These are phyloP conservation scores for Rambutsinella grinnellia DNA, from an alignment of 2,888 invertebrate species.

Conservation along the genomic window DNA sequence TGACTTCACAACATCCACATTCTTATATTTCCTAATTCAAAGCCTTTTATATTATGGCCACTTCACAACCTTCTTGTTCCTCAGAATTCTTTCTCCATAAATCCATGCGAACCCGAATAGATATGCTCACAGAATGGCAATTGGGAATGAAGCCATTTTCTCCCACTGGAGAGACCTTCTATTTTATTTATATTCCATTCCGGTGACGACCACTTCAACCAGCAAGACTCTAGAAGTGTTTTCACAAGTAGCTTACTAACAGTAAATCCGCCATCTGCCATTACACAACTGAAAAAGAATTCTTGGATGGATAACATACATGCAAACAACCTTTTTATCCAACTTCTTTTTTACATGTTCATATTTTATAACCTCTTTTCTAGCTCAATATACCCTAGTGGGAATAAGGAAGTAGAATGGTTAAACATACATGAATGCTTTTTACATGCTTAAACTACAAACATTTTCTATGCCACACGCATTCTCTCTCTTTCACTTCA, in stretches of 20 bases:
- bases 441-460: constrained; percentile 15
- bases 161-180: constrained; percentile 34
- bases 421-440: constrained; percentile 37
- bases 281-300: no score
- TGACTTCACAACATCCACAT: constrained; percentile 15
- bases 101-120: not conserved
- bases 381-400: no score
- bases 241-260: constrained; percentile 56
- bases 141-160: constrained; percentile 52
- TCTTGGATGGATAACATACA: no score
- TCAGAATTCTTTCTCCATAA: constrained; percentile 8
- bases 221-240: constrained; percentile 40
- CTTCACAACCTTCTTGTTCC: constrained; percentile 29
- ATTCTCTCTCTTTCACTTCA: constrained; percentile 23
- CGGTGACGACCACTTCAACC: constrained; percentile 46
- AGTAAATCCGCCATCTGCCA: constrained; percentile 55
- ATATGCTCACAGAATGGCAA: constrained; percentile 24
- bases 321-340: constrained; percentile 38
- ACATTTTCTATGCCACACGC: constrained; percentile 33
- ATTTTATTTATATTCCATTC: constrained; percentile 52
- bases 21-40: constrained; percentile 39
- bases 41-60: constrained; percentile 50
- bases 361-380: not conserved
- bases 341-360: not conserved
- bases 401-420: constrained; percentile 10